phyloP scores from a whole-genome alignment of 2,113 vertebrate species.

The Poeciliopsis turrubarensis region DNA sequence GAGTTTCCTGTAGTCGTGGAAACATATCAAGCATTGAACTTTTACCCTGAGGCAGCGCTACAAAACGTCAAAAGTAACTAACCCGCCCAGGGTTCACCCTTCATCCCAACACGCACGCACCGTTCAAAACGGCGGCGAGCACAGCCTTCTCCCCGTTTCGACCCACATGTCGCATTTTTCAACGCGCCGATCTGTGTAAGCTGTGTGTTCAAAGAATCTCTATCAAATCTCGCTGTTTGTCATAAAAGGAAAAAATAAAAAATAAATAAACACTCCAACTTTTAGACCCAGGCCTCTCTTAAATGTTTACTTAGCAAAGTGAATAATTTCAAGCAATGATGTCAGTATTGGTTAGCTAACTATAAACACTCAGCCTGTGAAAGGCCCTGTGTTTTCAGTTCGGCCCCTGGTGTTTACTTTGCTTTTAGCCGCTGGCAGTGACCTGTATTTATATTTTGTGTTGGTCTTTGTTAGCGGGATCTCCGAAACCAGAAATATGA shows the following conservation, averaged over 20 bases:
- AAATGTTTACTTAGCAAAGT: conserved; percentile 17
- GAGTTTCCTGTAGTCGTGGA: too few relatives aligned
- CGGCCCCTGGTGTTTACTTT: conserved; percentile 49
- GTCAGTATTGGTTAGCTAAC: conserved; percentile 24
- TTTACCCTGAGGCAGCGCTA: too few relatives aligned
- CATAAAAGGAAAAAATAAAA: not conserved
- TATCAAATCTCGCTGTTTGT: not conserved
- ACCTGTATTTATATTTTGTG: not conserved
- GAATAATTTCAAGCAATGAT: conserved; percentile 13
- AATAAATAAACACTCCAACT: not conserved
- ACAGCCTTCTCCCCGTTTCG: not conserved
- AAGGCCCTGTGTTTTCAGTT: conserved; percentile 43
- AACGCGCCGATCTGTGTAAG: not conserved
- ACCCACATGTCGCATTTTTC: not conserved
- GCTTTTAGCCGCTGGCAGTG: conserved; percentile 23
- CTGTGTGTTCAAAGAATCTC: not conserved
- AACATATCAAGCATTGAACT: too few relatives aligned
- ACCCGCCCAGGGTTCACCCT: too few relatives aligned
- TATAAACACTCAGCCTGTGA: conserved; percentile 49
- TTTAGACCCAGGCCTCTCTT: not conserved
- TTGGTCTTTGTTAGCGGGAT: not conserved
- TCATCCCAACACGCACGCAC: too few relatives aligned
- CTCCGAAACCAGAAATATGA: conserved; percentile 15
- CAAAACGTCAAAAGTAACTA: too few relatives aligned
- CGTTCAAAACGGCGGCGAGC: too few relatives aligned